Conservation (phyloP, 2,888 invertebrate species). For the Drosophila kanekoi region DNA sequence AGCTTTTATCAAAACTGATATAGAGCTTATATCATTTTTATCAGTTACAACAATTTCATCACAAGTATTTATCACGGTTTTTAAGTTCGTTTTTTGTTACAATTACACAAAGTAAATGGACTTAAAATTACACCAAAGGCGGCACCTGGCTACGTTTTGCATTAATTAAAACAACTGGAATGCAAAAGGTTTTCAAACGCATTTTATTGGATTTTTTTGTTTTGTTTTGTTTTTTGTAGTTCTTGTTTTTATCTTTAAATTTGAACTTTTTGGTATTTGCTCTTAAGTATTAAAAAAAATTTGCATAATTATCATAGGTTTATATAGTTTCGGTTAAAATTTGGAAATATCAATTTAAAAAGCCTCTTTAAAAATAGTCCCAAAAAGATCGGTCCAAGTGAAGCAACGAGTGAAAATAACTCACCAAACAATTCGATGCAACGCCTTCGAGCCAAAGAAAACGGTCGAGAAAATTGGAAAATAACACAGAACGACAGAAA, state of each 20-base stretch:
- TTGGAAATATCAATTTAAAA: constrained; percentile 28
- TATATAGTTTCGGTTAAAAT: constrained; percentile 21
- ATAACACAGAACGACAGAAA: constrained; percentile 21
- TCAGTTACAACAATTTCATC: constrained; percentile 66
- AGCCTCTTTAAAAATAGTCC: constrained; percentile 7
- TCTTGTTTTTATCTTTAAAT: constrained; percentile 42
- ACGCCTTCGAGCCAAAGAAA: constrained; percentile 8
- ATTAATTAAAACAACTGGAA: constrained; percentile 80
- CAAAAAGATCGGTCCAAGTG: constrained; percentile 13
- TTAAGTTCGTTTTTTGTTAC: constrained; percentile 31
- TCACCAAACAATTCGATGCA: constrained; percentile 27
- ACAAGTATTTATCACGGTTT: constrained; percentile 55
- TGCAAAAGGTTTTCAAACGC: constrained; percentile 74
- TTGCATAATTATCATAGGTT: constrained; percentile 38
- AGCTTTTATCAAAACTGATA: constrained; percentile 62
- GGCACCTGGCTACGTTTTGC: constrained; percentile 71
- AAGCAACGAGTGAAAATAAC: constrained; percentile 38
- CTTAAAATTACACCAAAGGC: constrained; percentile 76
- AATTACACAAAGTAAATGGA: constrained; percentile 56
- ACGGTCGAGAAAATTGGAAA: neutral
- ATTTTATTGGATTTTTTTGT: constrained; percentile 56
- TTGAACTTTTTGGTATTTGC: constrained; percentile 49
- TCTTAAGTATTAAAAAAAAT: constrained; percentile 68
- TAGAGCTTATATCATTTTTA: constrained; percentile 44
- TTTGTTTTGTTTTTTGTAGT: constrained; percentile 22